These are phyloP conservation scores for Phengaris alcon DNA, from an alignment of 2,888 invertebrate species.

Conservation along the genomic window DNA sequence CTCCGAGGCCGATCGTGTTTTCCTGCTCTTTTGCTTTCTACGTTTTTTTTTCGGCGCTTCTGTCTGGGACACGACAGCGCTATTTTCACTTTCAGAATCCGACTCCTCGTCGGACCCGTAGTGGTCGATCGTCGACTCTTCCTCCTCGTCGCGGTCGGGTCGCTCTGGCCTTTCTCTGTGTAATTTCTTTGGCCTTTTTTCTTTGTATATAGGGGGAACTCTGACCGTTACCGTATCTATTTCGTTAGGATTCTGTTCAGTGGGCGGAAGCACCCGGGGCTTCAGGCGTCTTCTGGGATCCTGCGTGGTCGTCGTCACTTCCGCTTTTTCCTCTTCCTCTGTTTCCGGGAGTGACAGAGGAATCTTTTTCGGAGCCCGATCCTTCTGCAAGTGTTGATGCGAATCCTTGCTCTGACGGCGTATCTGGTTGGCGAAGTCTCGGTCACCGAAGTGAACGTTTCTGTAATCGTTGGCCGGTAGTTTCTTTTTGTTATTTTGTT, in stretches of 20 bases:
- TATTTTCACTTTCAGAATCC: constrained; percentile 56
- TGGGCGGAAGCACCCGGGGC: constrained; percentile 70
- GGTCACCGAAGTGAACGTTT: constrained; percentile 69
- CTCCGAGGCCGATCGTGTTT: constrained; percentile 51
- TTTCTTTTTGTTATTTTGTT: constrained; percentile 48
- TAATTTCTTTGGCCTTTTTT: constrained; percentile 66
- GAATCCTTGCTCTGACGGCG: constrained; percentile 46
- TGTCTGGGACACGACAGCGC: constrained; percentile 48
- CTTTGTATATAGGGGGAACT: constrained; percentile 72
- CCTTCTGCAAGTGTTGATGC: constrained; percentile 53
- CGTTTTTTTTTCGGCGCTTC: constrained; percentile 56
- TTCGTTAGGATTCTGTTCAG: constrained; percentile 71
- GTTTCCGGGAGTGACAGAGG: constrained; percentile 45
- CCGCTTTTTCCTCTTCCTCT: constrained; percentile 57
- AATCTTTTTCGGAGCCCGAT: constrained; percentile 49
- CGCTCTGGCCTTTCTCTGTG: constrained; percentile 55
- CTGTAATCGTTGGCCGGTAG: constrained; percentile 59
- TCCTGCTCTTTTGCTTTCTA: constrained; percentile 53
- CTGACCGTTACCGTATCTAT: constrained; percentile 75
- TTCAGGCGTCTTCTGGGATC: constrained; percentile 62
- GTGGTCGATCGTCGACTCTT: constrained; percentile 40
- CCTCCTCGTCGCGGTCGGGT: constrained; percentile 50
- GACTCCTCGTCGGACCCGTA: constrained; percentile 42
- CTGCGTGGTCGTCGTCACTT: constrained; percentile 68
- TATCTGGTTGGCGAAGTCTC: constrained; percentile 51